These are phyloP conservation scores for Idaea straminata DNA, from an alignment of 2,888 invertebrate species.

Conservation along the genomic window DNA sequence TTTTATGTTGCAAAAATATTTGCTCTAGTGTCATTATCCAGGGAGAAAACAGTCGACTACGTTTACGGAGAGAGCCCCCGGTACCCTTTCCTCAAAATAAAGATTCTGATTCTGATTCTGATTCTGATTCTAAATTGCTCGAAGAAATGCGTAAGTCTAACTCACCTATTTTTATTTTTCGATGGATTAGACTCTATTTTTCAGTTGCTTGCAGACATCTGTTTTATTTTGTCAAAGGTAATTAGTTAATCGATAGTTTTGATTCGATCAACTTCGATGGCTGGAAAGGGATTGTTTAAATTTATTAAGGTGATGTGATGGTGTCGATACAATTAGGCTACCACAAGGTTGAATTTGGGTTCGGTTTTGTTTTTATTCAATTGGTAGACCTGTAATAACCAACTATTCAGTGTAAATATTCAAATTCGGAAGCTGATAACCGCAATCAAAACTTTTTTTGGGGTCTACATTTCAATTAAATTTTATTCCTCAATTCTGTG, in stretches of 20 bases:
- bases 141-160: too few species aligned
- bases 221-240: constrained; percentile 22
- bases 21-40: too few species aligned
- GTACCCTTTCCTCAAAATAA: too few species aligned
- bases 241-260: constrained; percentile 19
- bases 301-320: constrained; percentile 14
- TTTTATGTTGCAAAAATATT: too few species aligned
- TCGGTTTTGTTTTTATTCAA: constrained; percentile 39
- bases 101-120: too few species aligned
- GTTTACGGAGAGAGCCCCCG: too few species aligned
- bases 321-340: constrained; percentile 25
- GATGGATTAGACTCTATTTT: neutral
- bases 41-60: too few species aligned
- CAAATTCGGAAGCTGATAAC: constrained; percentile 80
- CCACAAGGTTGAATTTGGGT: constrained; percentile 28
- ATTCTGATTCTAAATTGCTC: too few species aligned
- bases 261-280: neutral
- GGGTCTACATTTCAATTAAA: constrained; percentile 78
- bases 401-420: constrained; percentile 73
- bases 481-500: constrained; percentile 78
- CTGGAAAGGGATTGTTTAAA: neutral
- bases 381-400: constrained; percentile 19
- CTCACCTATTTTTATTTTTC: too few species aligned
- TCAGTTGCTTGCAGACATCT: constrained; percentile 17
- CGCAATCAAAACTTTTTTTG: constrained; percentile 72